Conservation (phyloP, 2,888 invertebrate species). For the Eupithecia insigniata region DNA sequence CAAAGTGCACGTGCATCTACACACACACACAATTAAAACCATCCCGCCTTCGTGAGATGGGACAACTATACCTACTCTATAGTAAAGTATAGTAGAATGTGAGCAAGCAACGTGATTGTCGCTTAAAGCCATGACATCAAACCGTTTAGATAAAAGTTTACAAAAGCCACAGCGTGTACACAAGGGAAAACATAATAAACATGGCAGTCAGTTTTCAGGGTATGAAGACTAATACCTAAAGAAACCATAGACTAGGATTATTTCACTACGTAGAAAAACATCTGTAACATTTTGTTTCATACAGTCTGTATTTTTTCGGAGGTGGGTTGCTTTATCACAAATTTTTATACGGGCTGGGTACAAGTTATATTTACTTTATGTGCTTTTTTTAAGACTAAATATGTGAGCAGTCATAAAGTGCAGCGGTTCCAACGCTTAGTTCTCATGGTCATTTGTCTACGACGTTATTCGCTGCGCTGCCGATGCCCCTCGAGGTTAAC, state of each 20-base stretch:
- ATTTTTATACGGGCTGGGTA: not conserved
- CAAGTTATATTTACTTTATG: not conserved
- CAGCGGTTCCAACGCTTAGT: not conserved
- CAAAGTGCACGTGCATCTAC: no score
- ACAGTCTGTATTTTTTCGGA: not conserved
- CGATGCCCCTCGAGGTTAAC: constrained; percentile 65
- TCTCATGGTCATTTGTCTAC: constrained; percentile 67
- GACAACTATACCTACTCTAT: no score
- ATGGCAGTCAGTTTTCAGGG: not conserved
- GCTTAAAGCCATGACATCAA: not conserved
- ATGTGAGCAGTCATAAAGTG: not conserved
- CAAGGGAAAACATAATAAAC: not conserved
- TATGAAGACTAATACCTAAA: not conserved
- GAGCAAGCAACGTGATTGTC: constrained; percentile 14
- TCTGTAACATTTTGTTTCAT: not conserved
- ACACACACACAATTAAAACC: no score
- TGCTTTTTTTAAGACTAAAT: not conserved
- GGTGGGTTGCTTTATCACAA: not conserved
- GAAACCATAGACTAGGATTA: no score
- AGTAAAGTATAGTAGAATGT: constrained; percentile 14
- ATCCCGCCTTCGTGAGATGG: no score
- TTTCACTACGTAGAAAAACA: not conserved
- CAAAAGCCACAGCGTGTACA: not conserved
- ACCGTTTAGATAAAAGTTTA: not conserved
- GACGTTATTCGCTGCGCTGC: constrained; percentile 53